Percentiles rank a stretch among this genome's conserved stretches.
These are phyloP conservation scores for Entomobrya multifasciata DNA, from an alignment of 2,888 invertebrate species.

Conservation along the genomic window DNA sequence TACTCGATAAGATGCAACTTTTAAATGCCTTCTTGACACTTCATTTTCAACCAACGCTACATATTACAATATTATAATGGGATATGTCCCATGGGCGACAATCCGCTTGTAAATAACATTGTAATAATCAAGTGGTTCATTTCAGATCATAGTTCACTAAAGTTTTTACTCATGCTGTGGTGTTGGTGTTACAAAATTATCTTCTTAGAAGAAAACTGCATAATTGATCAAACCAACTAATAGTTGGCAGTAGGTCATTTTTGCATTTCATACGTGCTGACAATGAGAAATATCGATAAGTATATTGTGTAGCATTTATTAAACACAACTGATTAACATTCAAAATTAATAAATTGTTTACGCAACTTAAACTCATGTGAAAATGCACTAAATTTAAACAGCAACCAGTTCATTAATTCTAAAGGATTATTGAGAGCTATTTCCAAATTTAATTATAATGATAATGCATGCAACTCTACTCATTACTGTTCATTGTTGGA, in stretches of 20 bases:
- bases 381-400: too few relatives aligned
- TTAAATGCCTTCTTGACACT: slow-evolving; percentile 17
- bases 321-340: slow-evolving; percentile 10
- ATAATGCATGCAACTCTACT: too few relatives aligned
- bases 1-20: neutral
- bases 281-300: neutral
- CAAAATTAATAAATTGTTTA: neutral
- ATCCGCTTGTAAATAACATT: slow-evolving; percentile 3
- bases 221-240: too few relatives aligned
- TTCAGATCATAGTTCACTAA: neutral
- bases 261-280: neutral
- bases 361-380: slow-evolving; percentile 21
- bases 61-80: neutral
- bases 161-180: too few relatives aligned
- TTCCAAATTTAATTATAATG: slow-evolving; percentile 26
- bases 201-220: neutral
- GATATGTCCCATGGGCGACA: slow-evolving; percentile 26
- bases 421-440: slow-evolving; percentile 28
- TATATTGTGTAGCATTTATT: neutral
- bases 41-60: slow-evolving; percentile 7
- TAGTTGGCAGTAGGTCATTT: neutral
- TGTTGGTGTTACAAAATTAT: slow-evolving; percentile 18
- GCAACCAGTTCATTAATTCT: neutral
- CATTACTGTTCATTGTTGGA: neutral
- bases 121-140: neutral